These are phyloP conservation scores for Theropithecus gelada DNA, from an alignment of 2,113 vertebrate species.

Conservation along the genomic window DNA sequence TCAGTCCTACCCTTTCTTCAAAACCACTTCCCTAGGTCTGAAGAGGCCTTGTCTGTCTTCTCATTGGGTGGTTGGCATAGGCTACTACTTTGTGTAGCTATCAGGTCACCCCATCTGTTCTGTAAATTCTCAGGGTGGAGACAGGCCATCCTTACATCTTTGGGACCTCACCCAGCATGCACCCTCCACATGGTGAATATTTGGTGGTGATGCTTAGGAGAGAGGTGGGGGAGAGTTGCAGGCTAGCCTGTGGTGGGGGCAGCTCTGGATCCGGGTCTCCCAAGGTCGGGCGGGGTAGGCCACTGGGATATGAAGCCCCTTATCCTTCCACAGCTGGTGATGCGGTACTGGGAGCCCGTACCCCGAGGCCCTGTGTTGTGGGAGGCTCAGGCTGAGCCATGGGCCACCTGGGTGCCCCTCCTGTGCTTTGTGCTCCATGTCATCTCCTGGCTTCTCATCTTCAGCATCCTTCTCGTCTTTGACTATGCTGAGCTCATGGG, in stretches of 20 bases:
- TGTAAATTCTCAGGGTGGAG: not conserved
- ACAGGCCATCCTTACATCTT: not conserved
- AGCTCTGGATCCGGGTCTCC: not conserved
- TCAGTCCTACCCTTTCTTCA: not conserved
- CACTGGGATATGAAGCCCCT: not conserved
- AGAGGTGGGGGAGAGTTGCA: not conserved
- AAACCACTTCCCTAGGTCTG: not conserved
- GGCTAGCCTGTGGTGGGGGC: too few relatives aligned
- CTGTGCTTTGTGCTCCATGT: constrained; percentile 91
- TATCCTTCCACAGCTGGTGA: constrained; percentile 84
- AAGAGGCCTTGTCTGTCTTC: not conserved
- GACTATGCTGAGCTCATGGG: constrained; percentile 94
- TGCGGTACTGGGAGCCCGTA: constrained; percentile 89
- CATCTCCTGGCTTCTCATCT: constrained; percentile 93
- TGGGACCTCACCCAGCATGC: not conserved
- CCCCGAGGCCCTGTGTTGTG: constrained; percentile 90
- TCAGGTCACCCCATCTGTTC: not conserved
- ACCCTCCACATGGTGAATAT: not conserved
- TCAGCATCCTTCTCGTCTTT: constrained; percentile 93
- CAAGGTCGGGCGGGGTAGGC: too few relatives aligned
- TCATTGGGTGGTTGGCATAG: not conserved
- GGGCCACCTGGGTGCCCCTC: constrained; percentile 91
- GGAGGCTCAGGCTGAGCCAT: constrained; percentile 88
- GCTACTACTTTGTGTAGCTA: not conserved
- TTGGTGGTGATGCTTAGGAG: not conserved